Percentiles rank a stretch among this genome's conserved stretches.
These are phyloP conservation scores for Chionis minor DNA, from an alignment of 2,113 vertebrate genomes.

Conservation along the genomic window DNA sequence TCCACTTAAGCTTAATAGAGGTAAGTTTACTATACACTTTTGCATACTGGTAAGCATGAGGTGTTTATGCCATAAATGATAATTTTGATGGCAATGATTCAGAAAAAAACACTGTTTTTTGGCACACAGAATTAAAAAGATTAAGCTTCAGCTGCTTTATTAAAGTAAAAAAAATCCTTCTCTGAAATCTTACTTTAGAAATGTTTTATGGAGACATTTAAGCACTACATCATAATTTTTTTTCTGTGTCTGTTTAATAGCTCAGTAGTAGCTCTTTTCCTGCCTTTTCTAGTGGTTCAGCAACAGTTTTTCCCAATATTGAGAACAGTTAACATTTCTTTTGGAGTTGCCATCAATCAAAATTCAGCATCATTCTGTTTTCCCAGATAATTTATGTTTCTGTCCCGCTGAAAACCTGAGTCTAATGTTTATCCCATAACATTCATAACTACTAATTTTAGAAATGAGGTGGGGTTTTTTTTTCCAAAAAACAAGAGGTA, in stretches of 20 bases:
- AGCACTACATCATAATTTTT: background rate
- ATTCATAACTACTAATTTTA: background rate
- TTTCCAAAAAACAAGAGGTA: background rate
- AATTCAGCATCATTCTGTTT: background rate
- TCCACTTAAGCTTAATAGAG: constrained; percentile 96
- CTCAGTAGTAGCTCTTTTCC: background rate
- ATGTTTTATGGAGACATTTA: background rate
- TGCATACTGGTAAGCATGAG: background rate
- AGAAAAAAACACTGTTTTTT: background rate
- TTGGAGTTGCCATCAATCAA: background rate
- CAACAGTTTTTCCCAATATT: background rate
- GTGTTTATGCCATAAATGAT: background rate
- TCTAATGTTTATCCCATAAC: background rate
- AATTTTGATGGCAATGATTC: background rate
- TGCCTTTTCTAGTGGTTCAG: background rate
- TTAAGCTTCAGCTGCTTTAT: background rate
- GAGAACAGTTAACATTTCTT: background rate
- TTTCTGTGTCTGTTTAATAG: background rate
- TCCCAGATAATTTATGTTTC: background rate
- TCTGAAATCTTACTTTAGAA: background rate
- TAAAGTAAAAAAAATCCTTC: background rate
- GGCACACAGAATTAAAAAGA: background rate
- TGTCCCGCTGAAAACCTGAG: background rate
- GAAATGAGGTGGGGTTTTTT: background rate
- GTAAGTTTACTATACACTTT: constrained; percentile 66